Base-by-base conservation (phyloP, 2,888 invertebrate species). In the Apantesis nais region DNA sequence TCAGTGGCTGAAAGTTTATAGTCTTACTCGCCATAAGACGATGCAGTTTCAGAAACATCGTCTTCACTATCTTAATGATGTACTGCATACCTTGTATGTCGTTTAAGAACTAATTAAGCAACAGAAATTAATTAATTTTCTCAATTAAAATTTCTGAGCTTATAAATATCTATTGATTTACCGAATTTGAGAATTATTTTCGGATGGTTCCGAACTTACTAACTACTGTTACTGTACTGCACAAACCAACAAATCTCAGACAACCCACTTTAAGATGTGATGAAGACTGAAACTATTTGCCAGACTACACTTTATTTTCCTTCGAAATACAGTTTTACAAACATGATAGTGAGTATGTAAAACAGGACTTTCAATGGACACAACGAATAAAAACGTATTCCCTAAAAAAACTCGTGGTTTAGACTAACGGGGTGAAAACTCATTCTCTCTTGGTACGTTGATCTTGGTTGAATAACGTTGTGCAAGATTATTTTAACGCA, bases 401-500 rank as follows among this genome's bases (percentile, higher is more conserved):
- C 58, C 58, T 29, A 37, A 65, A 66, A 66, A 19, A 58, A n/a
- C 37, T 39, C 41, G 22, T 66, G 19, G 22, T 16, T 11, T 25
- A 60, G 48, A 61, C 9, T 34, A 34, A 41, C 41, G 58, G 22
- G 66, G 60, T 58, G 41, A 29, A 29, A 66, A 67, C 58, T 58
- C n/a, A 22, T 48, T 48, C 48, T 0, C n/a, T 52, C 11, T 52
- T 52, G n/a, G n/a, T 52, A 52, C 48, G 9, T 52, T 52, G 14
- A 39, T 61, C 44, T 22, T 11, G n/a, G 61, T 31, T 44, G 22
- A 67, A 67, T 67, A 48, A 61, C 44, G 14, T 34, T 60, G 25
- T 41, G 22, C 41, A 19, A 41, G 34, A 48, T 67, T 44, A 67
- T 44, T 44, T 61, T 9, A 67, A 67, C 34, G 34, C 55, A 66